phyloP scores from a whole-genome alignment of 1,140 invertebrate genomes.

The Tetraneura akinire region DNA sequence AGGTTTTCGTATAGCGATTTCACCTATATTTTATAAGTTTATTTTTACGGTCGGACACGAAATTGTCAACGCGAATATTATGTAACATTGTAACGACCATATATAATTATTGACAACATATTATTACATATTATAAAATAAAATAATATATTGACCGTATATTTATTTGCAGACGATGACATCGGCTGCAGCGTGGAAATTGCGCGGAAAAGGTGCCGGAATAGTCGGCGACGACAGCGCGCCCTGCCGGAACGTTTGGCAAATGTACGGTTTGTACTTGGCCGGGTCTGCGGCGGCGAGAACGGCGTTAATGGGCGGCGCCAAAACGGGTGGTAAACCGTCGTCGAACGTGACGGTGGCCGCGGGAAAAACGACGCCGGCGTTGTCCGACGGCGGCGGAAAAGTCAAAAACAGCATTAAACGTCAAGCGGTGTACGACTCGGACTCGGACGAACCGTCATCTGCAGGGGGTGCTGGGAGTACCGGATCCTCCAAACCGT shows the following conservation, averaged over 20 bases:
- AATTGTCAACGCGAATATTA: too few relatives aligned
- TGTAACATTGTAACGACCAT: too few relatives aligned
- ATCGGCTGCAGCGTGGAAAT: neutral
- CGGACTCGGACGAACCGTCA: neutral
- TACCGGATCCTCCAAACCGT: neutral
- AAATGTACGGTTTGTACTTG: slow-evolving; percentile 26
- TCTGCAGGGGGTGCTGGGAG: neutral
- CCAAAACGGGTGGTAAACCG: too few relatives aligned
- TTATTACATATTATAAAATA: too few relatives aligned
- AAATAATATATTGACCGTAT: neutral
- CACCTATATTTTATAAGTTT: too few relatives aligned
- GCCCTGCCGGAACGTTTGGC: slow-evolving; percentile 31
- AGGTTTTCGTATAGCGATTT: too few relatives aligned
- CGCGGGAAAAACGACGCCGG: neutral
- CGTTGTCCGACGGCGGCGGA: neutral
- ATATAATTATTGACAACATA: too few relatives aligned
- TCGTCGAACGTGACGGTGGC: neutral
- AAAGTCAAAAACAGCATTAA: neutral
- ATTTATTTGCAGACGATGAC: slow-evolving; percentile 23
- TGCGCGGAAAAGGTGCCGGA: slow-evolving; percentile 13
- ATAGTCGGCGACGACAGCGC: slow-evolving; percentile 16
- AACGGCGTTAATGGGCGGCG: too few relatives aligned
- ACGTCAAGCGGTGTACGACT: slow-evolving; percentile 31
- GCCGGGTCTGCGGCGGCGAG: neutral
- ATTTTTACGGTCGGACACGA: too few relatives aligned